phyloP scores from a whole-genome alignment of 2,797 vertebrate genomes.

The Takifugu rubripes region DNA sequence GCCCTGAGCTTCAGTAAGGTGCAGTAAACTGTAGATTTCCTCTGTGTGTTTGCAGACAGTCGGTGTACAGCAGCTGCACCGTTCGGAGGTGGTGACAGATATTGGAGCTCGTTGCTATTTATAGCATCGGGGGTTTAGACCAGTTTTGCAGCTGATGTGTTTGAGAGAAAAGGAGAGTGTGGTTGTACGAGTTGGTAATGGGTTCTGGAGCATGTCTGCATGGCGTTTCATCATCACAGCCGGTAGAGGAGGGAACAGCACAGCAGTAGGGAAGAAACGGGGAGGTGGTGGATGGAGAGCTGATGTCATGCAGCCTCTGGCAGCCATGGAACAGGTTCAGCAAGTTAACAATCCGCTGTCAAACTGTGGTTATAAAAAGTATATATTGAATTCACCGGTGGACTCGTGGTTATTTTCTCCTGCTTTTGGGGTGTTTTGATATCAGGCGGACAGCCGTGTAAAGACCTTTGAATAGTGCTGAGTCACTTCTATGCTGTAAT shows the following conservation, averaged over 20 bases:
- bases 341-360: conserved; percentile 30
- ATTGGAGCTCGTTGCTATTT: conserved; percentile 59
- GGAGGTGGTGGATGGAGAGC: conserved; percentile 19
- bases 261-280: conserved; percentile 6
- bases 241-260: conserved; percentile 2
- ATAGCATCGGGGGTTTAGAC: conserved; percentile 63
- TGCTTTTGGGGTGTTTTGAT: neutral
- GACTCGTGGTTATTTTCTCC: neutral
- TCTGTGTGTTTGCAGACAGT: too few relatives aligned
- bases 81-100: conserved; percentile 14
- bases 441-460: neutral
- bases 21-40: too few relatives aligned
- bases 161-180: conserved; percentile 34
- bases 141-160: conserved; percentile 54
- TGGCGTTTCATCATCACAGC: conserved; percentile 16
- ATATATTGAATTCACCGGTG: neutral
- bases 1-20: too few relatives aligned
- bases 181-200: conserved; percentile 41
- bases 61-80: too few relatives aligned
- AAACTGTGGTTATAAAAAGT: conserved; percentile 14
- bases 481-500: too few relatives aligned
- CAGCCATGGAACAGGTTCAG: conserved; percentile 30
- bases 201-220: conserved; percentile 25
- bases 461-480: neutral
- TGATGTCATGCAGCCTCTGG: conserved; percentile 44